phyloP scores from a whole-genome alignment of 2,113 vertebrate species.

The Heloderma charlesbogerti region DNA sequence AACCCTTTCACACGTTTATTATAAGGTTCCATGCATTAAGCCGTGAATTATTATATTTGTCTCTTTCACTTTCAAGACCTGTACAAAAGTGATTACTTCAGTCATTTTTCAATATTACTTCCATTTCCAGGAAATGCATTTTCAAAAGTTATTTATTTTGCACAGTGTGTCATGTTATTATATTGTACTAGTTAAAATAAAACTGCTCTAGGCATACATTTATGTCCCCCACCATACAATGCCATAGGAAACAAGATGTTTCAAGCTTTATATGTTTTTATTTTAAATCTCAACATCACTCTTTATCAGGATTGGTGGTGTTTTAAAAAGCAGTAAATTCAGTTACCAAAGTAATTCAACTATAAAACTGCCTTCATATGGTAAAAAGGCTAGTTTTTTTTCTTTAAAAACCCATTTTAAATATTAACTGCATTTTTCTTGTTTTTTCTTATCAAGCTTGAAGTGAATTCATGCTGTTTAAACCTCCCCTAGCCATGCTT shows the following conservation, averaged over 20 bases:
- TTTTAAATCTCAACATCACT: slow-evolving; percentile 77
- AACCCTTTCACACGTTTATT: slow-evolving; percentile 50
- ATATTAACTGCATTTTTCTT: slow-evolving; percentile 65
- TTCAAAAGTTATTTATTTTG: slow-evolving; percentile 85
- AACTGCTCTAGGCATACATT: slow-evolving; percentile 76
- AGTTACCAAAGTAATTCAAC: slow-evolving; percentile 78
- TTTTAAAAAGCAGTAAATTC: slow-evolving; percentile 74
- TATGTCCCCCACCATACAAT: slow-evolving; percentile 70
- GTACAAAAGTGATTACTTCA: slow-evolving; percentile 81
- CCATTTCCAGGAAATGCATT: slow-evolving; percentile 81
- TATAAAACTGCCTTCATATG: slow-evolving; percentile 75
- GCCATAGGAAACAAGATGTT: slow-evolving; percentile 70
- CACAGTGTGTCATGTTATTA: slow-evolving; percentile 81
- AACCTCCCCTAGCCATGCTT: slow-evolving; percentile 45
- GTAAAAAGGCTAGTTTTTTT: slow-evolving; percentile 63
- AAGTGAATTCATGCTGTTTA: slow-evolving; percentile 51
- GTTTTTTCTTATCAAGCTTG: slow-evolving; percentile 49
- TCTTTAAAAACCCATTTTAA: slow-evolving; percentile 57
- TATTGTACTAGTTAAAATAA: slow-evolving; percentile 84
- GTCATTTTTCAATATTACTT: slow-evolving; percentile 84
- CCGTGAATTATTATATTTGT: slow-evolving; percentile 75
- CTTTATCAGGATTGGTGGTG: slow-evolving; percentile 73
- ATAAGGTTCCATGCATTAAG: slow-evolving; percentile 57
- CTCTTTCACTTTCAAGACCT: slow-evolving; percentile 75
- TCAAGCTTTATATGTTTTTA: slow-evolving; percentile 69